phyloP scores from a whole-genome alignment of 2,113 vertebrate genomes.

The Hippocampus zosterae region DNA sequence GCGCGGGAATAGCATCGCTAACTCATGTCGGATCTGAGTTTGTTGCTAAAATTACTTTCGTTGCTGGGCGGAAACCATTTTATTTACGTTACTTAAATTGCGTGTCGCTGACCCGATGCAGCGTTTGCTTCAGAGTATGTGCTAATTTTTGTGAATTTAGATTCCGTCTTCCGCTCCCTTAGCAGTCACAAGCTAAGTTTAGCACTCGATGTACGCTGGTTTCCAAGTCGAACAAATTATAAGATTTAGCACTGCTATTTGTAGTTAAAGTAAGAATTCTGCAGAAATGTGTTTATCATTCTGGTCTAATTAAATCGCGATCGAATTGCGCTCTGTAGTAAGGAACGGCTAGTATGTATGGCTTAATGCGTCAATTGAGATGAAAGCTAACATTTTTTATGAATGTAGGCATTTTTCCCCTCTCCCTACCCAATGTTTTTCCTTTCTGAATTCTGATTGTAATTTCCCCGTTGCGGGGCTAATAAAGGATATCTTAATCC shows the following conservation, averaged over 20 bases:
- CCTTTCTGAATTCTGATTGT: too few relatives aligned
- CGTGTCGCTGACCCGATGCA: background rate
- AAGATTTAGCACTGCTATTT: background rate
- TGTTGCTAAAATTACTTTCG: background rate
- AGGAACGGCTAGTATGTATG: background rate
- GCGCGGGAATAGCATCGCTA: slow-evolving; percentile 58
- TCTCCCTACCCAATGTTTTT: too few relatives aligned
- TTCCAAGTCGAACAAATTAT: background rate
- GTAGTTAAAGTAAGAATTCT: background rate
- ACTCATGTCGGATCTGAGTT: background rate
- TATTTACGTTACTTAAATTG: accelerated
- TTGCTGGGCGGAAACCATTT: accelerated
- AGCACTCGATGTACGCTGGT: background rate
- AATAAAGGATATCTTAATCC: too few relatives aligned
- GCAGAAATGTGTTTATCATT: too few relatives aligned
- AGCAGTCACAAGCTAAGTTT: background rate
- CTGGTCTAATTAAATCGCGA: background rate
- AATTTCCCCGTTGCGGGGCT: too few relatives aligned
- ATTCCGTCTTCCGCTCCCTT: background rate
- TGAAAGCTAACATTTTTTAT: background rate
- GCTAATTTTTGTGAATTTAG: background rate
- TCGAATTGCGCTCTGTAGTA: background rate
- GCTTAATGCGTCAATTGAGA: background rate
- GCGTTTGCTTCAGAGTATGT: background rate
- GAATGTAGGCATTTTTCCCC: background rate